Evolutionary conservation across 2,888 invertebrate species (phyloP), one percentile per base, ranked within the genome.

Genomic region (Prosapia bicincta): DNA sequence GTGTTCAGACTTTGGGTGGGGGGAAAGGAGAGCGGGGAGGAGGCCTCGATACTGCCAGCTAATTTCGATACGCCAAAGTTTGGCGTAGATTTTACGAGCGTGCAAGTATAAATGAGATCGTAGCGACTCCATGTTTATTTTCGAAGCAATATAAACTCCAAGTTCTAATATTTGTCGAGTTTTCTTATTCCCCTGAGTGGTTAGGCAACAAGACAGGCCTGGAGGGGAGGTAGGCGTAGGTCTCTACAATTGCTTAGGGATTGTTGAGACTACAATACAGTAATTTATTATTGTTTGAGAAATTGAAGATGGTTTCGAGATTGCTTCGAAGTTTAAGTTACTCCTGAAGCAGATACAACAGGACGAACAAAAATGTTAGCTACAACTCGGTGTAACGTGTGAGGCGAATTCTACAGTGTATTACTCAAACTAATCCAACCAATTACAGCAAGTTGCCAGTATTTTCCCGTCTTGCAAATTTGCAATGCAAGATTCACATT

Each of bases 281-380:
- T 76, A 72, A 76, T 76, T 74, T 76, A 71, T 76, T 76, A 74
- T 76, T 76, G 74, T 76, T 76, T 71, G 69, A 76, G 76, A 72
- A 74, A 74, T n/a, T 69, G 68, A 69, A 74, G 74, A 74, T 65
- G 74, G 30, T 54, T 54, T 54, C 30, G 74, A 69, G 74, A 74
- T 73, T 73, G 73, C 69, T 69, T 73, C 68, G 32, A 30, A 73
- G 68, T 68, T n/a, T 38, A 38, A 38, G 38, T 38, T 38, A 2
- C 13, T 15, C 20, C 54, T 54, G 5, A 20, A 54, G 20, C 3
- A 20, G 54, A 54, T 20, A 54, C 54, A 54, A 54, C 20, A 20
- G 54, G 20, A 54, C 54, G 3, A 13, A 54, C 54, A 54, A 54
- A 54, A 54, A 54, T 54, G n/a, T 54, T 54, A n/a, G 54, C 54